Evolutionary conservation across 2,888 invertebrate genomes (phyloP).

Genomic region (Cordilura impudica): DNA sequence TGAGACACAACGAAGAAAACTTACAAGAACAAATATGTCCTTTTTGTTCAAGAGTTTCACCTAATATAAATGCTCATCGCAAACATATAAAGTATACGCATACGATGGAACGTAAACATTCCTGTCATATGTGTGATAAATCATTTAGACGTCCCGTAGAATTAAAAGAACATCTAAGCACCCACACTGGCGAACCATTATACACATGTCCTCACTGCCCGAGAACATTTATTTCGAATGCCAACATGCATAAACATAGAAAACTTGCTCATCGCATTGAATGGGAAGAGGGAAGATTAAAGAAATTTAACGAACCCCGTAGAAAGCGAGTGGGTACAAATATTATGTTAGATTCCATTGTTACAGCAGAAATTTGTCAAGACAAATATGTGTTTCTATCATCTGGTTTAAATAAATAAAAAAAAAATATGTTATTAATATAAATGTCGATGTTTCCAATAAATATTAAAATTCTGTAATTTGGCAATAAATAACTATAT

Average conservation of each 20-base stretch:
- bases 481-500: no score
- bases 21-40: slow-evolving; percentile 70
- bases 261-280: background rate
- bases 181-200: slow-evolving; percentile 47
- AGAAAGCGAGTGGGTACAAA: no score
- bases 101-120: slow-evolving; percentile 70
- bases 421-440: no score
- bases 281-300: background rate
- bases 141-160: slow-evolving; percentile 70
- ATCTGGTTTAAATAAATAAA: no score
- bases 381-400: no score
- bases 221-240: slow-evolving; percentile 41
- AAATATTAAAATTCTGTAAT: no score
- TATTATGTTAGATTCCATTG: background rate
- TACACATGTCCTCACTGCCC: slow-evolving; percentile 54
- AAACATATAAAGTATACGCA: slow-evolving; percentile 73
- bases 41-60: slow-evolving; percentile 71
- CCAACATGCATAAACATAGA: slow-evolving; percentile 20
- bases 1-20: slow-evolving; percentile 71
- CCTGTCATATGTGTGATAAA: slow-evolving; percentile 74
- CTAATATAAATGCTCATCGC: slow-evolving; percentile 70
- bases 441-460: background rate
- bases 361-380: background rate
- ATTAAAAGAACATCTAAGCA: slow-evolving; percentile 52
- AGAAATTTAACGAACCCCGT: background rate